These are phyloP conservation scores for Agonum fuliginosum DNA, from an alignment of 2,888 invertebrate genomes.

Conservation along the genomic window DNA sequence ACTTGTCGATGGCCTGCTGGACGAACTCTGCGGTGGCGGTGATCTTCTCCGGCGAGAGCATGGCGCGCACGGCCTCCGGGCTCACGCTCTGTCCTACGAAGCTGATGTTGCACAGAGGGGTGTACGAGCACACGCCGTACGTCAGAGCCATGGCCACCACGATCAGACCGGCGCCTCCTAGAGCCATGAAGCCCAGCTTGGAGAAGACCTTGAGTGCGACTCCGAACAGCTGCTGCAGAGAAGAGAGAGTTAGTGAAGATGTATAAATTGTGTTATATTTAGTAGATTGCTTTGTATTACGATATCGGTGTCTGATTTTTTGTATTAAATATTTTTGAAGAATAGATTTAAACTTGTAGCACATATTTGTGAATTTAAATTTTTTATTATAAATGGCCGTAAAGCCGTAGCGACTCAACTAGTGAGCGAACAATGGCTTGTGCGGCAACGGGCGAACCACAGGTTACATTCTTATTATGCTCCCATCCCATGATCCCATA, in stretches of 20 bases:
- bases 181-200: slow-evolving; percentile 71
- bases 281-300: no score
- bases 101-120: slow-evolving; percentile 77
- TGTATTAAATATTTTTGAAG: no score
- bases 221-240: slow-evolving; percentile 67
- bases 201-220: slow-evolving; percentile 68
- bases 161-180: slow-evolving; percentile 72
- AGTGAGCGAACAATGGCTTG: no score
- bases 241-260: not conserved
- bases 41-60: slow-evolving; percentile 77
- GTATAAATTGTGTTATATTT: not conserved
- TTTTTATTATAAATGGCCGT: no score
- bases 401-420: no score
- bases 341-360: no score
- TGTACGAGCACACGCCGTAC: slow-evolving; percentile 78
- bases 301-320: no score
- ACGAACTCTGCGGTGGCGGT: slow-evolving; percentile 77
- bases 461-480: no score
- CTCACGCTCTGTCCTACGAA: slow-evolving; percentile 67
- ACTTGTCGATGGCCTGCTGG: slow-evolving; percentile 78
- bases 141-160: slow-evolving; percentile 76
- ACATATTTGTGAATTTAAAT: no score
- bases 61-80: slow-evolving; percentile 75
- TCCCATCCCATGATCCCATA: no score
- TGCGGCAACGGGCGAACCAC: no score